Base-by-base conservation (phyloP, 2,113 vertebrate species). In the Megatriorchis doriae region DNA sequence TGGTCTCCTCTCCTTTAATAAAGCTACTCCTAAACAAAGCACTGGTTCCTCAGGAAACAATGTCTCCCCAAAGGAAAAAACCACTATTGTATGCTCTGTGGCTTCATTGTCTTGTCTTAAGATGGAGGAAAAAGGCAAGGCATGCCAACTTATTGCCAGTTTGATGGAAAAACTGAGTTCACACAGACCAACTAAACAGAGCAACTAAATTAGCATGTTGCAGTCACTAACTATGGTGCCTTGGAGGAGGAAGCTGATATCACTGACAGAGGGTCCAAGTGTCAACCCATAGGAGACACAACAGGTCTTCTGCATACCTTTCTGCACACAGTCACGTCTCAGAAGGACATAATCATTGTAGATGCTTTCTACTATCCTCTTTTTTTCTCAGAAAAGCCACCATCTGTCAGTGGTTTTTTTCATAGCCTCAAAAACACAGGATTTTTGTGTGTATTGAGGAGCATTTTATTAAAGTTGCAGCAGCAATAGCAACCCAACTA, bases 161-260 rank as follows among this genome's bases (percentile, higher is more conserved):
- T 94, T 70, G 66, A 79, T 29, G 52, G 84, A 90, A 95, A 95
- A 96, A 88, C 27, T 94, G 73, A 94, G 48, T 80, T 88, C 91
- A 50, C 32, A 26, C 20, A 47, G 20, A 61, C 43, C 18, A 55
- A 61, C 50, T 52, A 52, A 52, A 52, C 26, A 52, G 34, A 75
- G 10, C 59, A 87, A 85, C 42, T 59, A 31, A 93, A 48, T 61
- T 67, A 87, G 42, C 47, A 15, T 42, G 21, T 11, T 96, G 40
- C 19, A 84, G 61, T 90, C 31, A 71, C 87, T 74, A 56, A 62
- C 36, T 47, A 6, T 11, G 12, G 53, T 92, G 73, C 78, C 42
- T 32, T 73, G 31, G 53, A 65, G 0, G 3, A 52, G 53, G 22
- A 93, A 86, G 52, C 43, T 72, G 55, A 6, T 71, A 26, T 52